Evolutionary conservation across 2,888 invertebrate genomes (phyloP).

Genomic region (Junonia oenone): DNA sequence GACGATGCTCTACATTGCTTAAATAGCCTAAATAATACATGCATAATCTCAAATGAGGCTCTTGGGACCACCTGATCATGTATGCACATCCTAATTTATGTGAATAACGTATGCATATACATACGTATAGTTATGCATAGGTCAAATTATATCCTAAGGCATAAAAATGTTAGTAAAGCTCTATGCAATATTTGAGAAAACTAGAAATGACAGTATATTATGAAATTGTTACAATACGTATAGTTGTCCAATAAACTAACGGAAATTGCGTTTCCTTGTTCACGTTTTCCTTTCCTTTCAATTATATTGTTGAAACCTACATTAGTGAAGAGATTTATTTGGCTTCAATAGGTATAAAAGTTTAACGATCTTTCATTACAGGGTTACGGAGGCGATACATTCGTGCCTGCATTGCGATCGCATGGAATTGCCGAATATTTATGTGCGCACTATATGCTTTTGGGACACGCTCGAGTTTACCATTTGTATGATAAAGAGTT

Average conservation of each 20-base stretch:
- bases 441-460: constrained; percentile 81
- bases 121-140: not conserved
- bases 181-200: too few relatives aligned
- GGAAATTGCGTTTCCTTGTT: too few relatives aligned
- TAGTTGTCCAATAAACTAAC: too few relatives aligned
- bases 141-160: too few relatives aligned
- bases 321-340: too few relatives aligned
- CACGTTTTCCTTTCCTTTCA: too few relatives aligned
- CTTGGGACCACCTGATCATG: constrained; percentile 1
- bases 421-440: constrained; percentile 80
- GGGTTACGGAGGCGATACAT: constrained; percentile 73
- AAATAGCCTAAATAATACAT: constrained; percentile 6
- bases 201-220: too few relatives aligned
- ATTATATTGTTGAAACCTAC: too few relatives aligned
- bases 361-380: too few relatives aligned
- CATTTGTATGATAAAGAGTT: constrained; percentile 81
- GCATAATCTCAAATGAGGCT: constrained; percentile 9
- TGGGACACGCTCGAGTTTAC: constrained; percentile 83
- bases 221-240: too few relatives aligned
- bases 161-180: too few relatives aligned
- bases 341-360: too few relatives aligned
- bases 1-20: constrained; percentile 5
- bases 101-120: not conserved
- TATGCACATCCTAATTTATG: not conserved
- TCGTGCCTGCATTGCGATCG: constrained; percentile 72